These are phyloP conservation scores for Aspidiotus destructor DNA, from an alignment of 2,888 invertebrate genomes.

Conservation along the genomic window DNA sequence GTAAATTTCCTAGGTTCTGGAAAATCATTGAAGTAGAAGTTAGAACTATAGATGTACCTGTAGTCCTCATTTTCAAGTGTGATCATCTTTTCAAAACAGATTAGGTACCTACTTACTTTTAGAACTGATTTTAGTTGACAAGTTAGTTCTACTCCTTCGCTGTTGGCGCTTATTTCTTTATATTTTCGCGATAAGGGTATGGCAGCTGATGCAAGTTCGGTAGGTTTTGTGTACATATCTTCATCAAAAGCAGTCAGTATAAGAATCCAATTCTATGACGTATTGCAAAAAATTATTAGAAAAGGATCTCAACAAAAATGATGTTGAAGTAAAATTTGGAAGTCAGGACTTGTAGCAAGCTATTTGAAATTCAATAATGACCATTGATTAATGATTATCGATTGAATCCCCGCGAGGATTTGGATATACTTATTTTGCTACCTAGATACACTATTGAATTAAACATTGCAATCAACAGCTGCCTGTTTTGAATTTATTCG, in stretches of 20 bases:
- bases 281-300: no score
- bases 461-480: no score
- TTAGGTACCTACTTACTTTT: constrained; percentile 9
- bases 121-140: constrained; percentile 15
- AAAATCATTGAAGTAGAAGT: neutral
- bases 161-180: constrained; percentile 19
- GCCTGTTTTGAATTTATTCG: no score
- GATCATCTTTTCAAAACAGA: no score
- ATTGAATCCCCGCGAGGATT: no score
- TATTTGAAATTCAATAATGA: no score
- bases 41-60: neutral
- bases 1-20: constrained; percentile 27
- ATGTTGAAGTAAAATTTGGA: no score
- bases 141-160: constrained; percentile 17
- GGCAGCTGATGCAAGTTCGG: constrained; percentile 21
- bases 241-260: constrained; percentile 19
- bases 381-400: no score
- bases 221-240: constrained; percentile 30
- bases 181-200: constrained; percentile 18
- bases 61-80: neutral
- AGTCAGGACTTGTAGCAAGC: no score
- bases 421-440: no score
- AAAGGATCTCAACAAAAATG: no score
- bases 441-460: no score
- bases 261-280: constrained; percentile 18